A percentile compares a stretch with the other conserved stretches of the same genome.
These are phyloP conservation scores for Cydia amplana DNA, from an alignment of 1,140 invertebrate genomes.

Conservation along the genomic window DNA sequence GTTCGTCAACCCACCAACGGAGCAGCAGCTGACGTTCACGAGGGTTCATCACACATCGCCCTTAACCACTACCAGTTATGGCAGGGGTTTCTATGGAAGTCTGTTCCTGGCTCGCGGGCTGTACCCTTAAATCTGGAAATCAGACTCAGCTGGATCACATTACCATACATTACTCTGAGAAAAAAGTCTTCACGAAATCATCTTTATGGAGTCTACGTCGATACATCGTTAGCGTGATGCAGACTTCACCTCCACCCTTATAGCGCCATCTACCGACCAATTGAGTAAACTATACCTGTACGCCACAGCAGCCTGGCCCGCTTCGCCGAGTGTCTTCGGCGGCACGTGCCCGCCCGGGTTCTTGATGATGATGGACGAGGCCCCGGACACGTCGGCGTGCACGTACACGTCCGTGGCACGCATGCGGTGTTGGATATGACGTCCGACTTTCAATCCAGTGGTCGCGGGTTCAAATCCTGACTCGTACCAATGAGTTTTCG, in stretches of 20 bases:
- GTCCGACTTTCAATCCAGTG: no score
- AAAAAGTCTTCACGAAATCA: background rate
- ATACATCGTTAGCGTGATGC: background rate
- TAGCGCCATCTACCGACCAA: background rate
- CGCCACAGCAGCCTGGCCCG: constrained; percentile 97
- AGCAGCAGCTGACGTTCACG: no score
- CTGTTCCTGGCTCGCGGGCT: no score
- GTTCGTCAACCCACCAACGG: no score
- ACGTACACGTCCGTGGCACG: constrained; percentile 93
- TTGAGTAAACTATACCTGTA: constrained; percentile 84
- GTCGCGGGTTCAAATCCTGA: no score
- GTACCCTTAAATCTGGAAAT: background rate
- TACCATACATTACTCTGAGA: no score
- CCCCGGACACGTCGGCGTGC: constrained; percentile 97
- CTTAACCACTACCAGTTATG: no score
- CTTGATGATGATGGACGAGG: constrained; percentile 96
- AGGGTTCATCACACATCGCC: no score
- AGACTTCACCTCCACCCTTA: background rate
- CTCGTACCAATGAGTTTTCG: no score
- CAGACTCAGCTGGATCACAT: no score
- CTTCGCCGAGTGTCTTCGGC: constrained; percentile 97
- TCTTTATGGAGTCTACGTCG: background rate
- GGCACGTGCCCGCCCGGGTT: constrained; percentile 90
- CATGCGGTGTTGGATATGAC: no score
- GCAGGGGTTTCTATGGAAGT: no score